These are phyloP conservation scores for Diphyllodes magnificus DNA, from an alignment of 2,113 vertebrate genomes.

Conservation along the genomic window DNA sequence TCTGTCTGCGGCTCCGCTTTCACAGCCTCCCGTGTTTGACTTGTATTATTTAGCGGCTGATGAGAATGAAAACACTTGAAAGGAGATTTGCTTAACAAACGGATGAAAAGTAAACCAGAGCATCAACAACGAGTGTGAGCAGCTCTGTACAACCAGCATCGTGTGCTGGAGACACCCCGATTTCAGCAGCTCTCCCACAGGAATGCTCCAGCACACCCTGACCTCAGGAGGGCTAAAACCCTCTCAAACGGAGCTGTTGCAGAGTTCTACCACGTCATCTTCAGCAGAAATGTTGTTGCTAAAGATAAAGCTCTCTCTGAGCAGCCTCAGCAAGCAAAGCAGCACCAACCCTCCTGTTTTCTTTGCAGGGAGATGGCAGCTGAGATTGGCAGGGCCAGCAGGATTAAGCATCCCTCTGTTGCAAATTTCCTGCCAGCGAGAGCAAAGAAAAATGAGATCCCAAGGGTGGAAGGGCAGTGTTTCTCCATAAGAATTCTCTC, in stretches of 20 bases:
- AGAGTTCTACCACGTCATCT: neutral
- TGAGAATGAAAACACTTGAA: neutral
- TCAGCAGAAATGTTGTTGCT: neutral
- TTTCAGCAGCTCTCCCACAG: neutral
- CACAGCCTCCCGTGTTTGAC: neutral
- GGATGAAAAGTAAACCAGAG: neutral
- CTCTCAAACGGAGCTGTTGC: neutral
- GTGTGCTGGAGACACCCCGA: accelerated
- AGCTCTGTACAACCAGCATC: neutral
- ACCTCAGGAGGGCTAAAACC: neutral
- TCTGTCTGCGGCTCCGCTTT: neutral
- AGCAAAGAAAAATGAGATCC: neutral
- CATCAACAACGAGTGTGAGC: neutral
- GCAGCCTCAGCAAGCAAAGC: neutral
- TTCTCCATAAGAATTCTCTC: neutral
- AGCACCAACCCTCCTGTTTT: neutral
- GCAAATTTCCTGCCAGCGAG: neutral
- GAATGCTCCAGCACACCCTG: neutral
- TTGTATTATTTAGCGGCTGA: neutral
- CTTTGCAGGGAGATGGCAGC: neutral
- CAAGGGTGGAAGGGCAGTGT: neutral
- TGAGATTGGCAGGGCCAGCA: neutral
- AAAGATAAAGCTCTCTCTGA: neutral
- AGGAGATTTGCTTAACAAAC: neutral
- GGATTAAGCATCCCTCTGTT: neutral